These are phyloP conservation scores for Synchiropus splendidus DNA, from an alignment of 2,113 vertebrate species.

Conservation along the genomic window DNA sequence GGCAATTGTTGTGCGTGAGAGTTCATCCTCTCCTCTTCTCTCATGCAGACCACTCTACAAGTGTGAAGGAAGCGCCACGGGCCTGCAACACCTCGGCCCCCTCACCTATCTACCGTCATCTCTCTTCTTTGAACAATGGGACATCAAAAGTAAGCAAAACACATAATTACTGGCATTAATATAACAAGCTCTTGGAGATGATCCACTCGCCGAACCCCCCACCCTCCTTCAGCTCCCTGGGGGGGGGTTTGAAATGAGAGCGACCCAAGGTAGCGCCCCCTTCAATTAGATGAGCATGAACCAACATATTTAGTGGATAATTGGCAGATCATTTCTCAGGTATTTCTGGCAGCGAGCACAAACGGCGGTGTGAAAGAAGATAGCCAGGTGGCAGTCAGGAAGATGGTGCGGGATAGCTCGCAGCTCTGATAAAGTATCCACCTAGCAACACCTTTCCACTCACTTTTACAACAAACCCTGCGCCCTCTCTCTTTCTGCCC, in stretches of 20 bases:
- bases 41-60: conserved; percentile 12
- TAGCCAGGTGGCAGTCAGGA: conserved; percentile 55
- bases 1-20: too few species aligned
- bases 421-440: conserved; percentile 46
- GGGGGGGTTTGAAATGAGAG: conserved; percentile 31
- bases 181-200: conserved; percentile 76
- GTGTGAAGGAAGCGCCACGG: conserved; percentile 48
- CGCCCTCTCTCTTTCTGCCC: conserved; percentile 15
- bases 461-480: conserved; percentile 40
- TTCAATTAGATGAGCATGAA: conserved; percentile 80
- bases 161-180: conserved; percentile 82
- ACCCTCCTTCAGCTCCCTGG: conserved; percentile 41
- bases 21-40: conserved; percentile 2
- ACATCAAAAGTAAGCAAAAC: conserved; percentile 74
- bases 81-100: conserved; percentile 49
- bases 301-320: conserved; percentile 83
- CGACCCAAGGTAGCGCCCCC: conserved; percentile 49
- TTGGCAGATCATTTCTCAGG: conserved; percentile 80
- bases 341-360: conserved; percentile 71
- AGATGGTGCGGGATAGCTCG: conserved; percentile 57
- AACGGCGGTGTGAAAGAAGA: conserved; percentile 65
- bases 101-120: conserved; percentile 61
- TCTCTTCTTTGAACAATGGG: conserved; percentile 55
- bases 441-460: conserved; percentile 22
- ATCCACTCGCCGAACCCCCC: conserved; percentile 68